Evolutionary conservation across 1,140 invertebrate genomes (phyloP).

Genomic region (Babylonia areolata): DNA sequence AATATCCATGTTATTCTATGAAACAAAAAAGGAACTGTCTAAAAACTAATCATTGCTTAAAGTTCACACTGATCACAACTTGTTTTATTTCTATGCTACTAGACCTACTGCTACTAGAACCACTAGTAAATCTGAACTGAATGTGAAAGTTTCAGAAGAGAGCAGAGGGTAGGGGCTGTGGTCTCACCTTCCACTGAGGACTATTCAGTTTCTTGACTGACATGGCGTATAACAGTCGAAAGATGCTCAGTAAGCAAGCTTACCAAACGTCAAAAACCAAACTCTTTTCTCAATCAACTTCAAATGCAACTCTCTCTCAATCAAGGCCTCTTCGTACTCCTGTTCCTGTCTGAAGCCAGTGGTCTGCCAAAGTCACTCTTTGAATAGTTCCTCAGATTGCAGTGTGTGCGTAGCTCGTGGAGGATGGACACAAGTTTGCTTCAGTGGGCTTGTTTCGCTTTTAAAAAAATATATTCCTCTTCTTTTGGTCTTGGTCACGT

Average conservation of each 20-base stretch:
- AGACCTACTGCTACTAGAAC: too few species aligned
- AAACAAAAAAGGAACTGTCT: too few species aligned
- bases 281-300: not conserved
- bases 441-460: not conserved
- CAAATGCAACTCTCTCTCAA: not conserved
- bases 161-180: too few species aligned
- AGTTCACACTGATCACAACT: too few species aligned
- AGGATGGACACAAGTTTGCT: slow-evolving; percentile 52
- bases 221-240: slow-evolving; percentile 46
- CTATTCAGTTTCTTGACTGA: slow-evolving; percentile 67
- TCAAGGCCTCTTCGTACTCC: too few species aligned
- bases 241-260: slow-evolving; percentile 34
- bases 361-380: slow-evolving; percentile 29
- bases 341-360: slow-evolving; percentile 14
- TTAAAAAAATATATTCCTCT: not conserved
- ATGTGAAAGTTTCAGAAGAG: too few species aligned
- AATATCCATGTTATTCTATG: too few species aligned
- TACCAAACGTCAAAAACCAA: slow-evolving; percentile 15
- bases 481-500: slow-evolving; percentile 25
- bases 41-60: too few species aligned
- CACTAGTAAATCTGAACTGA: too few species aligned
- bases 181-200: slow-evolving; percentile 88
- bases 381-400: slow-evolving; percentile 86
- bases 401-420: slow-evolving; percentile 84
- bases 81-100: too few species aligned